A percentile compares a stretch with the other conserved stretches of the same genome.
Conservation (phyloP, 2,888 invertebrate genomes). For the Lagria hirta region DNA sequence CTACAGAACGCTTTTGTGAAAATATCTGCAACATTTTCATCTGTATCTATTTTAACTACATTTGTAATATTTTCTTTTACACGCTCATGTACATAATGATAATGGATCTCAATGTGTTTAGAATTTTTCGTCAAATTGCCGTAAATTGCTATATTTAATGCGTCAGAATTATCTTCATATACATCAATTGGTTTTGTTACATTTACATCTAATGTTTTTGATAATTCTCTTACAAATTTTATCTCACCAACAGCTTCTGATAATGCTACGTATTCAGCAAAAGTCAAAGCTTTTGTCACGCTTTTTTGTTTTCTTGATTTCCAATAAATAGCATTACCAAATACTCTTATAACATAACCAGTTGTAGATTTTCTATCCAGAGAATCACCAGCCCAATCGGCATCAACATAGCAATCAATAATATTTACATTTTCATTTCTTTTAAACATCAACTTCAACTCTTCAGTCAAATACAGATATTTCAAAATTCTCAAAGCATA, state of each 20-base stretch:
- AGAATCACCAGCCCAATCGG: slow-evolving; percentile 37
- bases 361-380: slow-evolving; percentile 22
- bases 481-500: slow-evolving; percentile 40
- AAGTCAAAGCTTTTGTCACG: slow-evolving; percentile 37
- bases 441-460: slow-evolving; percentile 16
- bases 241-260: slow-evolving; percentile 32
- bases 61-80: slow-evolving; percentile 33
- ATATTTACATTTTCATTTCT: slow-evolving; percentile 8
- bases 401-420: slow-evolving; percentile 34
- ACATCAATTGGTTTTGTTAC: slow-evolving; percentile 29
- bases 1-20: slow-evolving; percentile 29
- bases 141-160: slow-evolving; percentile 33
- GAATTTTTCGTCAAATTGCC: slow-evolving; percentile 37
- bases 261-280: slow-evolving; percentile 34
- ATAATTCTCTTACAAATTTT: slow-evolving; percentile 21
- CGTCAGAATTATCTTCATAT: slow-evolving; percentile 36
- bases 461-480: slow-evolving; percentile 33
- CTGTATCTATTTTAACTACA: slow-evolving; percentile 37
- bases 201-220: slow-evolving; percentile 24
- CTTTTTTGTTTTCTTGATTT: slow-evolving; percentile 43
- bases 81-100: slow-evolving; percentile 39
- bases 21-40: slow-evolving; percentile 36
- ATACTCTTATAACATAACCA: background rate
- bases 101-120: slow-evolving; percentile 36
- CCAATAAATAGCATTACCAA: slow-evolving; percentile 29